Evolutionary conservation across 2,113 vertebrate species (phyloP), one percentile per base, ranked within the genome.

Genomic region (Dipodomys merriami): DNA sequence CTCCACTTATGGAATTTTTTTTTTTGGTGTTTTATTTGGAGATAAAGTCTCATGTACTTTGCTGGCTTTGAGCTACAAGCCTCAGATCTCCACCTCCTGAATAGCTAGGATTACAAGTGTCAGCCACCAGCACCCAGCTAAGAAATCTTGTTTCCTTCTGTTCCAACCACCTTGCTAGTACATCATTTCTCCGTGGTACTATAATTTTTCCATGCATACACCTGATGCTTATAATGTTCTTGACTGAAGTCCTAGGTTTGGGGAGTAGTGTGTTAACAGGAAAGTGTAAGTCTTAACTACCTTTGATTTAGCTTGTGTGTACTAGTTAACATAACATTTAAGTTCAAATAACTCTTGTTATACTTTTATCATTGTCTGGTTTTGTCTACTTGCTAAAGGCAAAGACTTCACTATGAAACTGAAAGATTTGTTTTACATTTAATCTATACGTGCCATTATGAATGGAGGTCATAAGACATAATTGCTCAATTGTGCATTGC

Each of bases 381-480:
- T 83, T 77, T 57, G 4, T 81, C 83, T 94, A 33, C 69, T 89
- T 86, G 86, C 76, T 91, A 84, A 91, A 10, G 68, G 27, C 83
- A 90, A 91, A 90, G 44, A 82, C 29, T 62, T 78, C 68, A 84
- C 60, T 39, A 60, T 64, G 46, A 3, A 60, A 80, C 0, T 23
- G 46, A 93, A 92, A 91, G 19, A 30, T 19, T 80, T 35, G 22
- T 88, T 86, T 78, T 89, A 62, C 27, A 79, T 65, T 87, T 91
- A 89, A 84, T 57, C 85, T 87, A 62, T 79, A 95, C 87, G 49
- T 91, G 77, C n/a, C 78, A 88, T 93, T 93, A 71, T 73, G 53
- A 93, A 73, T 72, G 73, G 57, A 69, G 68, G 13, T 44, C 74
- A 60, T 2, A 44, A 18, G 57, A 62, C 65, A 83, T 19, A 62